Evolutionary conservation across 2,113 vertebrate genomes (phyloP).

Genomic region (Hippocampus zosterae): DNA sequence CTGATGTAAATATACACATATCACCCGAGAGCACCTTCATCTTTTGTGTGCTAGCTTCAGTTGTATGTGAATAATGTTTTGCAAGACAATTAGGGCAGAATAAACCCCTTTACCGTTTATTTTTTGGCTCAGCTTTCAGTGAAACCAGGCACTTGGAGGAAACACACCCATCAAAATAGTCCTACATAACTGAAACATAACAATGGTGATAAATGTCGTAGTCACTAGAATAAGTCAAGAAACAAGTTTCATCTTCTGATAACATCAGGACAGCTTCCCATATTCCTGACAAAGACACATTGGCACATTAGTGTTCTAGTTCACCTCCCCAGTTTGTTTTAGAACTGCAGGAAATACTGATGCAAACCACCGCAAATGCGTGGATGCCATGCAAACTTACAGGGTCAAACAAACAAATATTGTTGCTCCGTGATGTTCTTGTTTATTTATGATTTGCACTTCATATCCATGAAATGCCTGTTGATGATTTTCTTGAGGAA

Average conservation of each 20-base stretch:
- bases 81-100: slow-evolving; percentile 13
- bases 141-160: slow-evolving; percentile 12
- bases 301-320: not conserved
- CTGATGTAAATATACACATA: slow-evolving; percentile 25
- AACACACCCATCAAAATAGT: not conserved
- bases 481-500: slow-evolving; percentile 1
- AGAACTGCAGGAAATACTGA: not conserved
- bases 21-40: slow-evolving; percentile 22
- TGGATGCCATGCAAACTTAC: slow-evolving; percentile 4
- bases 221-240: not conserved
- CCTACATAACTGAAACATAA: not conserved
- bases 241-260: not conserved
- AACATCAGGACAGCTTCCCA: not conserved
- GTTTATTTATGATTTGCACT: slow-evolving; percentile 13
- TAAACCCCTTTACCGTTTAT: slow-evolving; percentile 22
- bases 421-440: slow-evolving; percentile 7
- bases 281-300: slow-evolving; percentile 4
- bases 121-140: slow-evolving; percentile 15
- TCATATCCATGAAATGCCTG: slow-evolving; percentile 1
- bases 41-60: slow-evolving; percentile 7
- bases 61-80: slow-evolving; percentile 18
- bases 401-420: not conserved
- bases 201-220: not conserved
- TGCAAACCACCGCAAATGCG: not conserved
- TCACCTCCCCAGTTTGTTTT: not conserved